Conservation (phyloP, 2,797 vertebrate genomes). For the Myotis planiceps region DNA sequence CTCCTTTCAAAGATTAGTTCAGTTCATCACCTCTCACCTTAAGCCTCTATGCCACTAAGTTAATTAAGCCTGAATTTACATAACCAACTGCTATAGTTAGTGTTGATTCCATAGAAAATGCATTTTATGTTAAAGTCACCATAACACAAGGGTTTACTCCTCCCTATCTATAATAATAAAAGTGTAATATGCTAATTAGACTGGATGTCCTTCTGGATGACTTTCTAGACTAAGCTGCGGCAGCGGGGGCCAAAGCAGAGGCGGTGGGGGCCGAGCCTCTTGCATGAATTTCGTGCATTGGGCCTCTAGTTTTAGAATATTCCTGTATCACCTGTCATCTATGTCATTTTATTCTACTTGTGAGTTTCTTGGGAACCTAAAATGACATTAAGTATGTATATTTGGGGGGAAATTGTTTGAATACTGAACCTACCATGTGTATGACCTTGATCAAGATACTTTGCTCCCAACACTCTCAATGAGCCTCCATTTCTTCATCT, state of each 20-base stretch:
- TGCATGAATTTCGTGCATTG: no score
- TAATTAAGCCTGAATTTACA: background rate
- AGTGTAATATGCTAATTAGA: no score
- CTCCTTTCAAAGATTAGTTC: background rate
- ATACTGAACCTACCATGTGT: background rate
- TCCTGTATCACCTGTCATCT: background rate
- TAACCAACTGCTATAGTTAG: background rate
- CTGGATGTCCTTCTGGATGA: no score
- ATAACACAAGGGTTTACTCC: background rate
- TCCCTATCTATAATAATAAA: background rate
- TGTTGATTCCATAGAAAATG: background rate
- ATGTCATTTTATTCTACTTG: background rate
- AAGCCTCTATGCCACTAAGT: background rate
- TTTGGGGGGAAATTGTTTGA: background rate
- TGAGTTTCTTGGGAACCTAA: background rate
- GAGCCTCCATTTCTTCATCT: background rate
- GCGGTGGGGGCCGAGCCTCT: rapidly evolving
- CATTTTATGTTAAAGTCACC: background rate
- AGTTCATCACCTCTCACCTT: background rate
- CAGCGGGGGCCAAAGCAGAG: no score
- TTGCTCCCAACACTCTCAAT: rapidly evolving
- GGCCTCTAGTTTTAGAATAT: background rate
- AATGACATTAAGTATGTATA: background rate
- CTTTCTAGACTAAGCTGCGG: no score
- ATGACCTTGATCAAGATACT: background rate